Percentiles rank a stretch among this genome's conserved stretches.
These are phyloP conservation scores for Drosophila birchii DNA, from an alignment of 2,888 invertebrate genomes.

Conservation along the genomic window DNA sequence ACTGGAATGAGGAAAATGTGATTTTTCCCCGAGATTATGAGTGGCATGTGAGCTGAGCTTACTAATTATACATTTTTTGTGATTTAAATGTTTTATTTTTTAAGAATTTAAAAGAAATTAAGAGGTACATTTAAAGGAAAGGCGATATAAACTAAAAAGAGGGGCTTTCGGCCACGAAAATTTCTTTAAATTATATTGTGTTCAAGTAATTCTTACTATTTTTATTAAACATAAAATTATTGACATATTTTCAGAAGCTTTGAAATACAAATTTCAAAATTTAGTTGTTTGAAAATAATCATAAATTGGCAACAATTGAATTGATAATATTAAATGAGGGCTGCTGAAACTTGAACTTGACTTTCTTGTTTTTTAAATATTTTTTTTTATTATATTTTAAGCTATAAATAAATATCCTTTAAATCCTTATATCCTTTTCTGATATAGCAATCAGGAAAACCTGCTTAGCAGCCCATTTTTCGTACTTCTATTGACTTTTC, in stretches of 20 bases:
- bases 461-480: not conserved
- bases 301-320: no score
- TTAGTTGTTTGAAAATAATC: no score
- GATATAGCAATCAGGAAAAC: not conserved
- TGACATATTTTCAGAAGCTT: not conserved
- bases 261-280: not conserved
- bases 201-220: no score
- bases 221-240: no score
- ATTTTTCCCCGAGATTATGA: conserved; percentile 15
- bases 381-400: not conserved
- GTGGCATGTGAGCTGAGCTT: conserved; percentile 2
- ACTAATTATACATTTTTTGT: conserved; percentile 17
- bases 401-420: not conserved
- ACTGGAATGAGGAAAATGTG: conserved; percentile 16
- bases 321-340: not conserved
- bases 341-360: not conserved
- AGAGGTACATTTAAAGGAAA: accelerated
- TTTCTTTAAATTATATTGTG: no score
- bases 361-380: not conserved
- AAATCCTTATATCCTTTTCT: not conserved
- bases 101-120: not conserved
- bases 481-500: not conserved
- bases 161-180: not conserved
- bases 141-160: not conserved
- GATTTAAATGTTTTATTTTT: not conserved